phyloP scores from a whole-genome alignment of 2,797 vertebrate genomes.

The Natrix natrix region DNA sequence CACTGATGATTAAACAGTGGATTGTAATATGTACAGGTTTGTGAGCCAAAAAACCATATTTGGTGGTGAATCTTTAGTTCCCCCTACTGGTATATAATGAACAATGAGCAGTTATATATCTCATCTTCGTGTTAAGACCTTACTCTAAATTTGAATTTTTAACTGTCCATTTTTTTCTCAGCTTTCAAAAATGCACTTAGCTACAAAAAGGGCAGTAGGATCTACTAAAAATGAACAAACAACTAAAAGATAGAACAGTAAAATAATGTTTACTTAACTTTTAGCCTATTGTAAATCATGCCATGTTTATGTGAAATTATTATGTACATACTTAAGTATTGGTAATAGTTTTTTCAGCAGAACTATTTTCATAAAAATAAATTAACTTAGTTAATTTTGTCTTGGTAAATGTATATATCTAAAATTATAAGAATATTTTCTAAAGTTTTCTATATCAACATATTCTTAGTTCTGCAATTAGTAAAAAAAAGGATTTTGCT shows the following conservation, averaged over 20 bases:
- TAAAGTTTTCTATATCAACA: background rate
- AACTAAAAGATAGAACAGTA: background rate
- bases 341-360: background rate
- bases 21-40: constrained; percentile 32
- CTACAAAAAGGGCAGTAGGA: background rate
- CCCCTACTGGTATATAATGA: constrained; percentile 80
- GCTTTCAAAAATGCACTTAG: background rate
- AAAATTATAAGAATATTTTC: background rate
- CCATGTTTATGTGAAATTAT: background rate
- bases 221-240: background rate
- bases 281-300: background rate
- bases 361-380: background rate
- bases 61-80: constrained; percentile 79
- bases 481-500: background rate
- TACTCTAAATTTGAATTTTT: constrained; percentile 1
- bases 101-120: background rate
- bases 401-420: background rate
- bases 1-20: constrained; percentile 43
- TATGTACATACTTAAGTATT: background rate
- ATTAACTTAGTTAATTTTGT: background rate
- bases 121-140: constrained; percentile 31
- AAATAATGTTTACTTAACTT: background rate
- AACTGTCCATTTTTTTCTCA: background rate
- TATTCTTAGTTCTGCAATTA: background rate
- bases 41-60: background rate